Evolutionary conservation across 2,113 vertebrate genomes (phyloP).

Genomic region (Cryptotis parvus): DNA sequence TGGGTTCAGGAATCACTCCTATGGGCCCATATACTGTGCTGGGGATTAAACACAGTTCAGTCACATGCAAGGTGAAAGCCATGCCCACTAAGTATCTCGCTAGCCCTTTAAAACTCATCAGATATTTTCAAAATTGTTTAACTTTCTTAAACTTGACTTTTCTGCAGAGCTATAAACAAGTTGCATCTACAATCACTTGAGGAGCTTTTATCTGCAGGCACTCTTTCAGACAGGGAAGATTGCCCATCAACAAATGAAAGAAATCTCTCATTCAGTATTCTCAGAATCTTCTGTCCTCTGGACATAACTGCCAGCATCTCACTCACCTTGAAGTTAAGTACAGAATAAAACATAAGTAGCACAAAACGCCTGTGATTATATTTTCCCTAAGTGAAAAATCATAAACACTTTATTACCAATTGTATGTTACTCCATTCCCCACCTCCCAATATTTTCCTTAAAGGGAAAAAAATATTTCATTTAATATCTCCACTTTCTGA

Average conservation of each 20-base stretch:
- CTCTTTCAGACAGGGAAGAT: background rate
- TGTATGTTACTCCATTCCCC: background rate
- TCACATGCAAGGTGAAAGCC: too few species aligned
- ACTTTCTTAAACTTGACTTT: slow-evolving; percentile 16
- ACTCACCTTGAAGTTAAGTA: background rate
- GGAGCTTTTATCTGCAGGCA: background rate
- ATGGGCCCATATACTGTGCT: too few species aligned
- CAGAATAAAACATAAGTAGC: background rate
- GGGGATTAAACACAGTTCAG: too few species aligned
- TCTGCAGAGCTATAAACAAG: background rate
- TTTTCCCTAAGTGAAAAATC: background rate
- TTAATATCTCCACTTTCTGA: background rate
- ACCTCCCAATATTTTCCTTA: background rate
- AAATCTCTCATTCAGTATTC: slow-evolving; percentile 8
- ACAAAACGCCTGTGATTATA: background rate
- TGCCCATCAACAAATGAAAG: slow-evolving; percentile 27
- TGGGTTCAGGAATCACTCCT: too few species aligned
- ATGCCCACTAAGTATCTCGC: too few species aligned
- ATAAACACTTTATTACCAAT: background rate
- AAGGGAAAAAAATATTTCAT: background rate
- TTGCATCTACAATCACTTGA: background rate
- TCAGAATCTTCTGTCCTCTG: slow-evolving; percentile 13
- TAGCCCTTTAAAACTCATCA: background rate
- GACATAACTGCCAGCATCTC: background rate
- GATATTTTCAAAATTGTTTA: slow-evolving; percentile 2